These are phyloP conservation scores for Galbula dea DNA, from an alignment of 2,113 vertebrate species.

Conservation along the genomic window DNA sequence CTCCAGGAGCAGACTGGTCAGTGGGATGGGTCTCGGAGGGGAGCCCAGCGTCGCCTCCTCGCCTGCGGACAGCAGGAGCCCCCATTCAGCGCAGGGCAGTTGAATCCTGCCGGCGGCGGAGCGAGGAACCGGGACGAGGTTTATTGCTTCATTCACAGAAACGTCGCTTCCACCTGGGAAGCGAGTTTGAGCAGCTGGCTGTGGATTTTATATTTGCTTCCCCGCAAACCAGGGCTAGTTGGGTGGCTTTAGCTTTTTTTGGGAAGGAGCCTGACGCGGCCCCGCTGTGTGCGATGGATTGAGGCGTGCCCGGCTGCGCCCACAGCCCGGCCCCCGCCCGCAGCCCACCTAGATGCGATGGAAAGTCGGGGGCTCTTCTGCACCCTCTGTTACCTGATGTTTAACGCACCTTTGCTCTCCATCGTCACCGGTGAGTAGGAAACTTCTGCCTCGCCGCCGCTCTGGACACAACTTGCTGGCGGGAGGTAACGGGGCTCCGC, in stretches of 20 bases:
- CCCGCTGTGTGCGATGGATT: constrained; percentile 64
- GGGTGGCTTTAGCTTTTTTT: constrained; percentile 33
- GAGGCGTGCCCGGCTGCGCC: constrained; percentile 51
- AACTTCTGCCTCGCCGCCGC: constrained; percentile 25
- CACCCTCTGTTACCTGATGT: constrained; percentile 83
- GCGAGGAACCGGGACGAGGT: background rate
- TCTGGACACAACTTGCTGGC: background rate
- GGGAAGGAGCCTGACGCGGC: background rate
- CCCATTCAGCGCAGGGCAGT: constrained; percentile 40
- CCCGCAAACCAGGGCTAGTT: background rate
- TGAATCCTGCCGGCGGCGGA: constrained; percentile 19
- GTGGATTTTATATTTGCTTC: constrained; percentile 61
- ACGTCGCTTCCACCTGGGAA: background rate
- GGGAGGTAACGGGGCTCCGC: background rate
- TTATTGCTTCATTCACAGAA: background rate
- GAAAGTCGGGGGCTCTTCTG: constrained; percentile 78
- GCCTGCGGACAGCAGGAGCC: constrained; percentile 51
- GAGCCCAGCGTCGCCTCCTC: constrained; percentile 41
- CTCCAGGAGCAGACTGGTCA: background rate
- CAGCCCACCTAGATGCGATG: constrained; percentile 81
- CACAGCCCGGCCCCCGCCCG: constrained; percentile 29
- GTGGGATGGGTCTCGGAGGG: constrained; percentile 77
- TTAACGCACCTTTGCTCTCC: constrained; percentile 79
- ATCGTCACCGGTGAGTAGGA: constrained; percentile 83
- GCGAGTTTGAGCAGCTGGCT: background rate